Percentiles rank a stretch among this genome's conserved stretches.
Evolutionary conservation across 2,797 vertebrate genomes (phyloP).

Genomic region (Limosa lapponica): DNA sequence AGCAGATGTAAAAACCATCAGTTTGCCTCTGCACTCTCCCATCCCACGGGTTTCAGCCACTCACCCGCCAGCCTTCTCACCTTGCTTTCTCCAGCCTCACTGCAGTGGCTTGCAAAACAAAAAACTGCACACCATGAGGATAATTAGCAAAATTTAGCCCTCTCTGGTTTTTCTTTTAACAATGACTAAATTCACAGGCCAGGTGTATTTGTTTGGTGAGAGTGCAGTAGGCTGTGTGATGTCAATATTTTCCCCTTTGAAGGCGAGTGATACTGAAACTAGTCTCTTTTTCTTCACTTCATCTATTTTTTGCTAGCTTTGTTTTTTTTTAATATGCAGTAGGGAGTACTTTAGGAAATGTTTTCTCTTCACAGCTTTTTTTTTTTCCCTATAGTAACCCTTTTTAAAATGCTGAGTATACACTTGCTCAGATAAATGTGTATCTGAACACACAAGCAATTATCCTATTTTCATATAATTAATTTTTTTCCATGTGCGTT

Average conservation of each 20-base stretch:
- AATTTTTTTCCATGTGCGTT: slow-evolving; percentile 75
- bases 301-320: background rate
- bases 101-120: background rate
- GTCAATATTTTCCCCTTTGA: background rate
- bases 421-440: slow-evolving; percentile 51
- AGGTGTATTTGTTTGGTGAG: background rate
- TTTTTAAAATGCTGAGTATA: slow-evolving; percentile 58
- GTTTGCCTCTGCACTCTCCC: background rate
- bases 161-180: background rate
- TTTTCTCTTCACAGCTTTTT: slow-evolving; percentile 38
- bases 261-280: background rate
- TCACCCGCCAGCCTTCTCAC: background rate
- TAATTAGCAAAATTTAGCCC: background rate
- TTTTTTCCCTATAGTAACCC: background rate
- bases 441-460: slow-evolving; percentile 72
- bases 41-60: background rate
- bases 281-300: background rate
- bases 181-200: background rate
- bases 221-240: background rate
- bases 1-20: background rate
- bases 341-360: slow-evolving; percentile 37
- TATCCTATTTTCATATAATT: slow-evolving; percentile 78
- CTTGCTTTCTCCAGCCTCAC: background rate
- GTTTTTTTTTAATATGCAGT: background rate
- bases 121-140: background rate